Conservation (phyloP, 2,113 vertebrate genomes). For the Clupea harengus region DNA sequence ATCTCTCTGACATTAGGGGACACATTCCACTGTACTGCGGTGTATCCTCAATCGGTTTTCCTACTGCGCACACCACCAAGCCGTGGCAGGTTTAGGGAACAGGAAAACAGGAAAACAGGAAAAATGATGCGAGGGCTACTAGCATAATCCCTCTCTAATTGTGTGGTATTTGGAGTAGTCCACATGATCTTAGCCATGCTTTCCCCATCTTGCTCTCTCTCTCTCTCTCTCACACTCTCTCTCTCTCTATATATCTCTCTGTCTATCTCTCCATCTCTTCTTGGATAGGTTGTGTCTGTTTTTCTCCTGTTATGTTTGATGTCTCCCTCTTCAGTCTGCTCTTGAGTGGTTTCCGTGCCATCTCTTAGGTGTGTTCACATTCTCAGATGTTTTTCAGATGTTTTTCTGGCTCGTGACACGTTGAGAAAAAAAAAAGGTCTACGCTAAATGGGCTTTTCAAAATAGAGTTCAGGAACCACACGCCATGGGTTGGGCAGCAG, state of each 20-base stretch:
- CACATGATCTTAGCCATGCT: constrained; percentile 7
- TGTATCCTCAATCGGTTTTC: neutral
- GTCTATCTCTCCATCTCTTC: neutral
- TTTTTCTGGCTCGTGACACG: neutral
- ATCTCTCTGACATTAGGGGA: neutral
- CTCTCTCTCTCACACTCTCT: constrained; percentile 3
- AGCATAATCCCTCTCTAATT: neutral
- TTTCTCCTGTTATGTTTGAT: neutral
- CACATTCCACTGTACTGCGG: neutral
- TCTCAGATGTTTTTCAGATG: neutral
- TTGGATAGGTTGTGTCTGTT: neutral
- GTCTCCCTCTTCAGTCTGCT: neutral
- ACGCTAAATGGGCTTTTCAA: neutral
- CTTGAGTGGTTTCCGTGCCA: neutral
- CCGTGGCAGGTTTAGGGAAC: neutral
- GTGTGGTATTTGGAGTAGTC: neutral
- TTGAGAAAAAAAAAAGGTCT: neutral
- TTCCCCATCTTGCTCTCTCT: neutral
- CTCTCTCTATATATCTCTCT: neutral
- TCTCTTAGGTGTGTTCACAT: neutral
- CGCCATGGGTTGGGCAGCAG: neutral
- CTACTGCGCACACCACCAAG: neutral
- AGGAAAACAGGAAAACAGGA: neutral
- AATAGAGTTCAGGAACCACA: constrained; percentile 14
- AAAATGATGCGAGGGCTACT: neutral